Evolutionary conservation across 2,888 invertebrate genomes (phyloP), one percentile per base, ranked within the genome.

Genomic region (Agrotis puta): DNA sequence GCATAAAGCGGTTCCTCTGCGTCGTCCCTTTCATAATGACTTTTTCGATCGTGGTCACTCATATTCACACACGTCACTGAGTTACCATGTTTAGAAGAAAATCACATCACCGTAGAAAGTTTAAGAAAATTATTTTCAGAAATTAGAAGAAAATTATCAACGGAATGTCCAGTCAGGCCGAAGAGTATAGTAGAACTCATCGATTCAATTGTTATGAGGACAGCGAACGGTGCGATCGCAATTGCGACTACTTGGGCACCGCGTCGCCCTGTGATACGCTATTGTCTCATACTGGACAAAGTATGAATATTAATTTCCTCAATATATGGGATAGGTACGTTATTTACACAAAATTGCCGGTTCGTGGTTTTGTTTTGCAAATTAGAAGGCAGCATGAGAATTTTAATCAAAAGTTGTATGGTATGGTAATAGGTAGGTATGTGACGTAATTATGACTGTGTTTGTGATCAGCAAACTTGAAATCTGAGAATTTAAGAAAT

Each of bases 181-280:
- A 90, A 89, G 91, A 90, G 90, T 91, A 85, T 91, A 90, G 88
- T 91, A 91, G 92, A 92, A 94, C 88, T 93, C 89, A 92, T 92
- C 90, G 91, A 89, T 90, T 85, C 90, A 91, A 89, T 90, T 85
- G 88, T 91, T 92, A 91, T 92, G 94, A 93, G 95, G 94, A 95
- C 95, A 92, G 92, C 91, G 86, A 94, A 93, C 95, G 93, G 92
- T 92, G 92, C 92, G 92, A 90, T 92, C 93, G 93, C 92, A 91
- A 89, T 91, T 89, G 82, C 88, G 90, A 93, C 92, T 93, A 90
- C 87, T 90, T 91, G 88, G 85, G 88, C 89, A 90, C 88, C 87
- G 69, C 81, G 87, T 88, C 88, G 89, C 87, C 89, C 92, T 88
- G 85, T 91, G 91, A 88, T 90, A 86, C 92, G 88, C 88, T 89